Conservation (phyloP, 2,113 vertebrate species). For the Vimba vimba region DNA sequence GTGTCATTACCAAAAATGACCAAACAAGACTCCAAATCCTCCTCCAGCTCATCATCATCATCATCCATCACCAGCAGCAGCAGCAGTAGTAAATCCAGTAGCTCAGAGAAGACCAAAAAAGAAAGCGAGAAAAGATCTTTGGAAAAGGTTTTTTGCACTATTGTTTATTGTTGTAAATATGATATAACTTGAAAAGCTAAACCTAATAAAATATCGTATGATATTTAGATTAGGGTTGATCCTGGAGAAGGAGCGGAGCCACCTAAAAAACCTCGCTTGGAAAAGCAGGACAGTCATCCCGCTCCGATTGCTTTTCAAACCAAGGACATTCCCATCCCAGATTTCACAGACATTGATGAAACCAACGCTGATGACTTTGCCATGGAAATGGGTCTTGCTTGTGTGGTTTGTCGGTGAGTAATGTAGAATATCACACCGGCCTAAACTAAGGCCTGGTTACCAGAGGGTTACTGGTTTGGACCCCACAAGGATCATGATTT, state of each 20-base stretch:
- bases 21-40: conserved; percentile 89
- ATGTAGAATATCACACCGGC: background rate
- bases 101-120: conserved; percentile 91
- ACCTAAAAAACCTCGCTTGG: conserved; percentile 89
- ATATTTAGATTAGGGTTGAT: conserved; percentile 83
- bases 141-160: conserved; percentile 83
- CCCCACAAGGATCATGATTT: background rate
- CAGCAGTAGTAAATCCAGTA: conserved; percentile 83
- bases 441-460: background rate
- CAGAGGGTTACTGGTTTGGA: background rate
- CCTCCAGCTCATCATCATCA: conserved; percentile 77
- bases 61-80: conserved; percentile 76
- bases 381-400: conserved; percentile 98
- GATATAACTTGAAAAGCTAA: background rate
- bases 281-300: conserved; percentile 87
- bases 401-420: conserved; percentile 92
- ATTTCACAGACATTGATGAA: conserved; percentile 91
- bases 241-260: conserved; percentile 79
- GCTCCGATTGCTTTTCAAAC: conserved; percentile 87
- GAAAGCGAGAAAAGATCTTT: conserved; percentile 89
- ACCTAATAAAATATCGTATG: background rate
- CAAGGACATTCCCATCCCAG: conserved; percentile 87
- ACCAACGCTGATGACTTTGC: conserved; percentile 97
- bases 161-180: background rate
- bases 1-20: conserved; percentile 82